Base-by-base conservation (phyloP, 2,113 vertebrate species). In the Campylomormyrus tamandua region DNA sequence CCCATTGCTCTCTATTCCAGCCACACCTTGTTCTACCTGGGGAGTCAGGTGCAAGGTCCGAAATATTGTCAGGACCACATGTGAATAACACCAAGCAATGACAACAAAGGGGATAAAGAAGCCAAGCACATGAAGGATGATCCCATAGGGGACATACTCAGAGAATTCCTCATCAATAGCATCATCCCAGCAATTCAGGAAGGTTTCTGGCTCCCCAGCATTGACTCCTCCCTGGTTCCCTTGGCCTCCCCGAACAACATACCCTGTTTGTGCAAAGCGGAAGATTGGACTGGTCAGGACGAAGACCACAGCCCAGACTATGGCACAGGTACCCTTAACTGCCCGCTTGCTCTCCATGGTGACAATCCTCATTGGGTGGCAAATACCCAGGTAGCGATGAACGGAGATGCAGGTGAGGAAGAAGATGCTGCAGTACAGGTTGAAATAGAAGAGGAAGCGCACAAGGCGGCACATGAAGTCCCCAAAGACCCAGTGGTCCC, bases 361-460 rank as follows among this genome's bases (percentile, higher is more conserved):
- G 93, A 96, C 96, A 89, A 96, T 96, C 91, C 93, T 94, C 95
- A 96, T 96, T 0, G 96, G 96, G 83, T 96, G 96, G 90, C 96
- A 96, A 94, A 96, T 96, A 19, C 96, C 95, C 24, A 96, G 21
- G 3, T 97, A 98, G 45, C 94, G 93, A 95, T 98, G 97, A 80
- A 87, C 92, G 0, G 96, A 97, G 93, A 97, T 98, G 91, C 97
- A 97, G 91, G 97, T 97, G 50, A 98, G 97, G 93, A 98, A 98
- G 91, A 97, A 94, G 91, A 97, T 97, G 93, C 96, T 98, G 94
- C 96, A 95, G 88, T 96, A 97, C 31, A 97, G 92, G 89, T 97
- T 97, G 93, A 98, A 97, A 80, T 97, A 96, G 94, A 98, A 98
- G 31, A 96, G 13, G 0, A 98, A 97, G 52, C 94, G 95, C 62